Conservation (phyloP, 2,797 vertebrate species). For the Amblyopsis hoosieri region DNA sequence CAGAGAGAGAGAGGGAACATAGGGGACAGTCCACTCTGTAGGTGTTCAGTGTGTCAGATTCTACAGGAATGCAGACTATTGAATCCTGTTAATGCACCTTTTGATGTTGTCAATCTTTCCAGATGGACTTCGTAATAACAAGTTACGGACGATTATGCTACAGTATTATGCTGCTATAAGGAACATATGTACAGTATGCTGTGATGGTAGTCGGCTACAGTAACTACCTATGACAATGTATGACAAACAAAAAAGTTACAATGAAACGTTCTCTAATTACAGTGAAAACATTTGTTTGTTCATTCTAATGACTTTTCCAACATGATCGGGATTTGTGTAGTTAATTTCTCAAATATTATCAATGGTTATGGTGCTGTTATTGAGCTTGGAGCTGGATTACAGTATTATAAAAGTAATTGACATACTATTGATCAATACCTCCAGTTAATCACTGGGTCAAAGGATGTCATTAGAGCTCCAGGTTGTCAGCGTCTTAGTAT, state of each 20-base stretch:
- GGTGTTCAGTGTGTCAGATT: constrained; percentile 29
- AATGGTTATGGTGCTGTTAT: too few species aligned
- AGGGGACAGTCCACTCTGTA: constrained; percentile 40
- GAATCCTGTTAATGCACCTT: not conserved
- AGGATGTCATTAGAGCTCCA: too few species aligned
- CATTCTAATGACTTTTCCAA: not conserved
- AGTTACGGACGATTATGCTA: too few species aligned
- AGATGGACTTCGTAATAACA: constrained; percentile 1
- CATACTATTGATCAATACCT: too few species aligned
- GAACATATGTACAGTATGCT: too few species aligned
- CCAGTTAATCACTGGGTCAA: too few species aligned
- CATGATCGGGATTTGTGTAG: not conserved
- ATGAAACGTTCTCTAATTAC: not conserved
- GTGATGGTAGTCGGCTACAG: too few species aligned
- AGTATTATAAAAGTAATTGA: too few species aligned
- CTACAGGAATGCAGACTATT: not conserved
- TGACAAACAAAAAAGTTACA: too few species aligned
- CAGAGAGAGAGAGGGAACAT: constrained; percentile 13
- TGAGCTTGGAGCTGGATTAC: not conserved
- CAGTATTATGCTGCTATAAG: too few species aligned
- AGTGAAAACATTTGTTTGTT: not conserved
- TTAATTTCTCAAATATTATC: not conserved
- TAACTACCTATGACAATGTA: too few species aligned
- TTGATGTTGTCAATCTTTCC: constrained; percentile 8
- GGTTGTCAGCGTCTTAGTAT: too few species aligned